Conservation (phyloP, 92 coral and sea anemone species). For the Umimayanthus kanabou region DNA sequence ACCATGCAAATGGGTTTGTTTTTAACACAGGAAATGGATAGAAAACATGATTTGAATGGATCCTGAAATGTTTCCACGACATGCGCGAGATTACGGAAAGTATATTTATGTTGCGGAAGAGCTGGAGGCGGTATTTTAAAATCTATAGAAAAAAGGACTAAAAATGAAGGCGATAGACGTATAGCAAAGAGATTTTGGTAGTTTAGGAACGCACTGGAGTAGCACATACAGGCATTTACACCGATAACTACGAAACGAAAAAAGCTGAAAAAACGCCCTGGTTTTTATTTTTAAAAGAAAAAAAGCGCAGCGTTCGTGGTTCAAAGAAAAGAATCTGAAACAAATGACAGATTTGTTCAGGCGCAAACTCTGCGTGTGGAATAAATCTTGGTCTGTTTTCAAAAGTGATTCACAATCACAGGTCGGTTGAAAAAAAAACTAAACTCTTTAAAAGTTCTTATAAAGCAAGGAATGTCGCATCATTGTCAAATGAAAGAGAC, state of each 20-base stretch:
- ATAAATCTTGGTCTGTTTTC: background rate
- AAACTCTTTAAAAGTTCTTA: background rate
- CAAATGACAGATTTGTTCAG: background rate
- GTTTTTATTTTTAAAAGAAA: background rate
- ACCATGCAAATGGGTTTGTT: background rate
- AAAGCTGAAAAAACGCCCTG: background rate
- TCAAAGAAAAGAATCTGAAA: background rate
- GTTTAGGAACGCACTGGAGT: background rate
- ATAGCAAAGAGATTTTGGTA: background rate
- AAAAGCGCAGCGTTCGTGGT: background rate
- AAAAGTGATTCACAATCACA: background rate
- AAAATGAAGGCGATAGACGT: background rate
- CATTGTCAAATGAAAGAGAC: background rate
- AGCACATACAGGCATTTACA: background rate
- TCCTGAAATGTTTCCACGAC: background rate
- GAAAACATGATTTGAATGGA: background rate
- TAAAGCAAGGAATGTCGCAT: background rate
- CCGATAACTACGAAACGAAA: background rate
- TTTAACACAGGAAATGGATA: slow-evolving; percentile 1
- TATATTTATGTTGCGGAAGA: too few species aligned
- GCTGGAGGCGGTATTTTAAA: too few species aligned
- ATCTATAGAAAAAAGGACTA: background rate
- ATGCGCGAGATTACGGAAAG: too few species aligned
- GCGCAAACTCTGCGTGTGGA: background rate
- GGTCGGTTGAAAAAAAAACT: background rate